Percentiles rank a stretch among this genome's conserved stretches.
These are phyloP conservation scores for Meloe dianella DNA, from an alignment of 2,888 invertebrate species.

Conservation along the genomic window DNA sequence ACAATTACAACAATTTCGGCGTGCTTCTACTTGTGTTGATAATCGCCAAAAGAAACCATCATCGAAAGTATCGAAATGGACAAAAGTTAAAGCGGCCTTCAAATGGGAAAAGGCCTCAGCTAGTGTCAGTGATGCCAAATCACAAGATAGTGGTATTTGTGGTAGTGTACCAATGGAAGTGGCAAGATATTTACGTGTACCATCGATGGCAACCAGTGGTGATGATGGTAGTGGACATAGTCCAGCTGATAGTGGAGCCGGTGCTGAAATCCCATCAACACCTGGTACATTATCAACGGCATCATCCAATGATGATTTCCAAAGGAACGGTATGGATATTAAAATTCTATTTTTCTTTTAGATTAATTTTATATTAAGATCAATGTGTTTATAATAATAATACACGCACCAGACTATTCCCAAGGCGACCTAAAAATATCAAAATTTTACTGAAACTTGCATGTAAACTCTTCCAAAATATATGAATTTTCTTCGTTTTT, in stretches of 20 bases:
- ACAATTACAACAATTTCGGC: conserved; percentile 29
- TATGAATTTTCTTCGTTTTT: background rate
- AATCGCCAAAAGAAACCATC: conserved; percentile 51
- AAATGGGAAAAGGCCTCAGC: conserved; percentile 79
- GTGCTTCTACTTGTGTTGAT: conserved; percentile 25
- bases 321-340: conserved; percentile 45
- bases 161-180: conserved; percentile 59
- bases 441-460: background rate
- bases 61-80: conserved; percentile 87
- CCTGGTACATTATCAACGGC: conserved; percentile 73
- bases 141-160: conserved; percentile 59
- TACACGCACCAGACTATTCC: conserved; percentile 9
- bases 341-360: conserved; percentile 19
- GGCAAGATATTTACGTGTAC: conserved; percentile 63
- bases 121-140: conserved; percentile 56
- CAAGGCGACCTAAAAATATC: conserved; percentile 17
- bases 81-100: conserved; percentile 86
- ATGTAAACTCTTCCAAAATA: background rate
- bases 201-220: conserved; percentile 47
- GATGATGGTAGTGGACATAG: conserved; percentile 59
- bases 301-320: conserved; percentile 74
- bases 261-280: conserved; percentile 64
- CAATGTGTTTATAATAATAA: conserved; percentile 15
- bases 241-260: conserved; percentile 62
- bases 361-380: conserved; percentile 12